Conservation (phyloP, 2,797 vertebrate species). For the Sebastes itinus region DNA sequence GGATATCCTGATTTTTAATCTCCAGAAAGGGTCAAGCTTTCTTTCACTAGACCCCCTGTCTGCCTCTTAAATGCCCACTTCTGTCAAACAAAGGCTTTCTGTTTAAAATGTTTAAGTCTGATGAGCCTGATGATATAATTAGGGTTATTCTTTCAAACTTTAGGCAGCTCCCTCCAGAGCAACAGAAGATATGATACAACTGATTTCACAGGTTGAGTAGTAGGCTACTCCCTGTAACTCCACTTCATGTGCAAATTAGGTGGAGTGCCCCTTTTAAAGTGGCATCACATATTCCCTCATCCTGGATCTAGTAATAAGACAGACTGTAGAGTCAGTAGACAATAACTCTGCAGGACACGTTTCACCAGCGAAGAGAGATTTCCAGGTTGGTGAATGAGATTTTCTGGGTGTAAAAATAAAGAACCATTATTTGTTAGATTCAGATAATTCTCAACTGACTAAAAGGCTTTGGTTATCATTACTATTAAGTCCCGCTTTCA, state of each 20-base stretch:
- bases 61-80: background rate
- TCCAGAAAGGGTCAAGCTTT: background rate
- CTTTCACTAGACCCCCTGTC: background rate
- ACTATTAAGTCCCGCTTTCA: slow-evolving; percentile 1
- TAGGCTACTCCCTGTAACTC: no score
- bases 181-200: background rate
- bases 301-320: background rate
- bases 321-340: background rate
- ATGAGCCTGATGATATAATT: background rate
- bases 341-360: background rate
- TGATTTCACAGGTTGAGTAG: background rate
- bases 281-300: background rate
- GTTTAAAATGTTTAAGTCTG: background rate
- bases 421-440: background rate
- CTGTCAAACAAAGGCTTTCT: background rate
- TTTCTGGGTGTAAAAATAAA: background rate
- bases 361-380: background rate
- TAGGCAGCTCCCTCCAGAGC: no score
- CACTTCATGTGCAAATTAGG: background rate
- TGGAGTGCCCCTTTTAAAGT: background rate
- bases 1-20: background rate
- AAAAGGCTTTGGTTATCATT: background rate
- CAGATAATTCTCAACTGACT: background rate
- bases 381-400: background rate
- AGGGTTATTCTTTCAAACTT: no score